Evolutionary conservation across 2,113 vertebrate genomes (phyloP), one percentile per base, ranked within the genome.

Genomic region (Oreochromis spilurus): DNA sequence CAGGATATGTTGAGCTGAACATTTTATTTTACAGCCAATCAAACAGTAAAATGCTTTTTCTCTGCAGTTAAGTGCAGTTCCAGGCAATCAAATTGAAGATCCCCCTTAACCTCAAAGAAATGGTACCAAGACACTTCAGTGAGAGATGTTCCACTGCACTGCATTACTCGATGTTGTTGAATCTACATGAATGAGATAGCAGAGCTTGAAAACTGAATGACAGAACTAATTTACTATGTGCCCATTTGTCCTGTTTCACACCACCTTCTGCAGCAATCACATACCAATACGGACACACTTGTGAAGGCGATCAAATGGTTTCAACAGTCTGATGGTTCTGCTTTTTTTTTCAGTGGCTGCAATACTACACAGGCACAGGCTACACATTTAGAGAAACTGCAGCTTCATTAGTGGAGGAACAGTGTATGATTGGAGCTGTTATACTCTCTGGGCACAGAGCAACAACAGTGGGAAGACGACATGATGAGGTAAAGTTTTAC

Each of bases 401-500:
- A 81, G 78, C 57, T 85, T 80, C 14, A 82, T 45, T 40, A 70
- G 31, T 75, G 70, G 43, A 19, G 54, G 36, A 84, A 11, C 17
- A 81, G 86, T 55, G 52, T 5, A 55, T 48, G 34, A 50, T 11
- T 36, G 34, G 21, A 82, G 40, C 55, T 13, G 54, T 75, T 72
- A 38, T 65, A 70, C 29, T 57, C 55, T 43, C 78, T 87, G 34
- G 53, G 26, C 62, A 83, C 5, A 38, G 82, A 92, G 45, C 48
- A 48, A 16, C 34, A 65, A 62, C 48, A 82, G 36, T 43, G 16
- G 84, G 48, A 79, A 7, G 45, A 21, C 54, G 58, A 82, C 26
- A 82, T 50, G 84, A 43, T 26, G 29, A 85, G 48, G 70, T 89
- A 79, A 93, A 93, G 89, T 91, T 93, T 82, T 16, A 88, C 82